Evolutionary conservation across 1,140 invertebrate species (phyloP).

Genomic region (Diachasmimorpha longicaudata): DNA sequence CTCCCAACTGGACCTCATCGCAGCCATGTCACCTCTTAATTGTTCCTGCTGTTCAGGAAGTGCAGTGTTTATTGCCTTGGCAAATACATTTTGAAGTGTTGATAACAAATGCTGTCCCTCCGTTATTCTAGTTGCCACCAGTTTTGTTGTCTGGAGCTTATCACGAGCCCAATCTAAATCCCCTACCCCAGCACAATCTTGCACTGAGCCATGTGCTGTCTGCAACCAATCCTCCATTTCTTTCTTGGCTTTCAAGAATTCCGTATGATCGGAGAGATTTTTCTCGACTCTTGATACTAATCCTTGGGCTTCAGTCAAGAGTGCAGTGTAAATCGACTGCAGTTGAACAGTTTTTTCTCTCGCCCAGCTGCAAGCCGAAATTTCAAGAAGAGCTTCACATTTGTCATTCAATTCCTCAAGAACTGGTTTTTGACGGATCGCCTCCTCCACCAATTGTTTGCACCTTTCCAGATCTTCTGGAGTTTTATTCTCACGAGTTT

Average conservation of each 20-base stretch:
- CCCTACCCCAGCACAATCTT: conserved; percentile 82
- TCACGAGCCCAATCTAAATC: conserved; percentile 79
- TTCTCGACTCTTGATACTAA: conserved; percentile 85
- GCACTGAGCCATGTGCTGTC: conserved; percentile 77
- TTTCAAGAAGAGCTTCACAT: conserved; percentile 85
- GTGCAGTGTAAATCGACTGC: conserved; percentile 79
- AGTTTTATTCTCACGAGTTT: conserved; percentile 79
- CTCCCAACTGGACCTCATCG: conserved; percentile 81
- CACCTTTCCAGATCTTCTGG: conserved; percentile 80
- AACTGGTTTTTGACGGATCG: conserved; percentile 75
- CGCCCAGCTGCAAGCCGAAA: conserved; percentile 81
- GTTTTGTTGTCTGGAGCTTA: conserved; percentile 79
- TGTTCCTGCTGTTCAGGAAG: conserved; percentile 80
- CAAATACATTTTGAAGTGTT: conserved; percentile 81
- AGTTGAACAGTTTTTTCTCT: conserved; percentile 85
- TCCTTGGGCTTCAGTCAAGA: conserved; percentile 79
- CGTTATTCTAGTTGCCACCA: conserved; percentile 75
- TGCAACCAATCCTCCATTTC: conserved; percentile 83
- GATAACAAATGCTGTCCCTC: conserved; percentile 87
- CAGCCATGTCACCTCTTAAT: conserved; percentile 75
- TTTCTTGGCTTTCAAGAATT: conserved; percentile 84
- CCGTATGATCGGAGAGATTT: conserved; percentile 86
- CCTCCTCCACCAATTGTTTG: conserved; percentile 77
- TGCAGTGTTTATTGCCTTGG: conserved; percentile 82
- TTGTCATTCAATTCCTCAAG: conserved; percentile 86